Conservation (phyloP, 2,888 invertebrate species). For the Lasioglossum figueresi region DNA sequence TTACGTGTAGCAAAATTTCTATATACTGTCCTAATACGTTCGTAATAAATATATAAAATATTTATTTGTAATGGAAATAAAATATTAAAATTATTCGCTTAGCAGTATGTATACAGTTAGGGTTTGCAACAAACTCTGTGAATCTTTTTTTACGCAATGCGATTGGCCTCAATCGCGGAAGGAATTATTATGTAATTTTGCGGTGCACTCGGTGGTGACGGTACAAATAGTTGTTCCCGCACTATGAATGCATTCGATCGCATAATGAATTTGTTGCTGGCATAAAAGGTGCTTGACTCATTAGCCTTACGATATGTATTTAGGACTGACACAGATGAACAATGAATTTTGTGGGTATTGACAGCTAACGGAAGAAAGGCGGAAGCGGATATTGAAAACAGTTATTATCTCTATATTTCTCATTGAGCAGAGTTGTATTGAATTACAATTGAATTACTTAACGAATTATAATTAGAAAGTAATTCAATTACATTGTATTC, state of each 20-base stretch:
- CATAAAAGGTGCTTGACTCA: neutral
- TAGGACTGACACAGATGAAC: too few relatives aligned
- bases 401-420: neutral
- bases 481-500: too few relatives aligned
- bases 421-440: too few relatives aligned
- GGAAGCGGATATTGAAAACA: neutral
- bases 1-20: neutral
- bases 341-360: neutral
- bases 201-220: constrained; percentile 48
- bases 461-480: too few relatives aligned
- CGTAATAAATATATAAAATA: neutral
- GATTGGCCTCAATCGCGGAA: constrained; percentile 73
- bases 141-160: constrained; percentile 63
- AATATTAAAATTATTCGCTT: constrained; percentile 7
- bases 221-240: constrained; percentile 45
- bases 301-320: neutral
- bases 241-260: constrained; percentile 45
- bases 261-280: neutral
- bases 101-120: constrained; percentile 15
- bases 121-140: constrained; percentile 25
- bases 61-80: neutral
- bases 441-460: too few relatives aligned
- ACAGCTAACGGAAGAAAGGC: neutral
- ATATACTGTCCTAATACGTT: neutral
- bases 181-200: constrained; percentile 73